Evolutionary conservation across 2,888 invertebrate genomes (phyloP).

Genomic region (Cataglyphis rosenhaueri): DNA sequence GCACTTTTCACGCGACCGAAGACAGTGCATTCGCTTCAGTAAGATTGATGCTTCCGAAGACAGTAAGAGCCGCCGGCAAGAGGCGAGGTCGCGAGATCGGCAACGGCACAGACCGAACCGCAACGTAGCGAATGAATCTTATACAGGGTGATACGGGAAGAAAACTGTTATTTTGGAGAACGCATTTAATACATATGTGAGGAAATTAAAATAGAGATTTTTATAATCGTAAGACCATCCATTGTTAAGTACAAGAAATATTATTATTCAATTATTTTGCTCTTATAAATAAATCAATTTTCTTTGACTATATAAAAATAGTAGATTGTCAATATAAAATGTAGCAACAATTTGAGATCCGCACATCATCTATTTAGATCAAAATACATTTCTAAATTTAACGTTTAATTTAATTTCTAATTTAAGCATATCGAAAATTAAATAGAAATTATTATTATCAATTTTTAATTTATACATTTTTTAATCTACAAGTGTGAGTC

Average conservation of each 20-base stretch:
- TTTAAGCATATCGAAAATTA: neutral
- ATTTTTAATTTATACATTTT: neutral
- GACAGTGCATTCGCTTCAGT: constrained; percentile 54
- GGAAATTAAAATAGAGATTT: neutral
- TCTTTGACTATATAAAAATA: neutral
- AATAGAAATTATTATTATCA: neutral
- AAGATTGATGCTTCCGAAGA: constrained; percentile 67
- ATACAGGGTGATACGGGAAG: constrained; percentile 16
- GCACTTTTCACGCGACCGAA: constrained; percentile 51
- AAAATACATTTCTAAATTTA: neutral
- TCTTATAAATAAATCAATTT: neutral
- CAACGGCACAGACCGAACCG: constrained; percentile 50
- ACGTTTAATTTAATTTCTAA: no score
- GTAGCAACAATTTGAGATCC: neutral
- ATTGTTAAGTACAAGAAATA: neutral
- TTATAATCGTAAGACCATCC: neutral
- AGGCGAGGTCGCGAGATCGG: constrained; percentile 40
- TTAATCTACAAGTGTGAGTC: neutral
- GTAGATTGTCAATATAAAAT: neutral
- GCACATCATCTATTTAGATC: neutral
- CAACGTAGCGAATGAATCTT: constrained; percentile 58
- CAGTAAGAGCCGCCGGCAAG: constrained; percentile 37
- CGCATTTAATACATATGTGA: neutral
- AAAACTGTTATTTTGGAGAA: constrained; percentile 6
- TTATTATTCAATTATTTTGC: neutral